Evolutionary conservation across 2,888 invertebrate genomes (phyloP), one percentile per base, ranked within the genome.

Genomic region (Troilus luridus): DNA sequence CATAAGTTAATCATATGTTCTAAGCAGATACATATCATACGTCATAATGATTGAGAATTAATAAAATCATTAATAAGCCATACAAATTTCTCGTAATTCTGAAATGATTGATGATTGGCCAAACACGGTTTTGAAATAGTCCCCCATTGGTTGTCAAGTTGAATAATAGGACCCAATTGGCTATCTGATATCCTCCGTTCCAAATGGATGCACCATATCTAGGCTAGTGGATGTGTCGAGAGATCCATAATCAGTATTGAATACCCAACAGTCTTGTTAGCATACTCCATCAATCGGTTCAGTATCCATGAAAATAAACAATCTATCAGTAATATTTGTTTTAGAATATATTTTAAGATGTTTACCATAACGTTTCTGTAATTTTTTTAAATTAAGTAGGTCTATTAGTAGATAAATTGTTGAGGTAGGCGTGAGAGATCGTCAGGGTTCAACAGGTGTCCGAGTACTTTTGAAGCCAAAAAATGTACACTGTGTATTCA

Each of bases 151-250:
- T n/a, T 85, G 85, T 85, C 85, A 85, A 56, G 56, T 56, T 85
- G 85, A 85, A 56, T 85, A 85, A 85, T 85, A 58, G 56, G 85
- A n/a, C 56, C 85, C 85, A 85, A 85, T 85, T 85, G 85, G 85
- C 11, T 56, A 85, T 56, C 85, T 56, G 58, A 21, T 85, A n/a
- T n/a, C 21, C 81, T 7, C 19, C 81, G 54, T 41, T 21, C 7
- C 10, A n/a, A 21, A n/a, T 54, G 54, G 54, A 54, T 11, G 64
- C 85, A 56, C 56, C 56, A 41, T 85, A 85, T 85, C 85, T 85
- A n/a, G 54, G 9, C 85, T 41, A 41, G 41, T 41, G 41, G n/a
- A n/a, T 85, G 56, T 85, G 85, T 58, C 85, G 10, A 85, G 85
- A 56, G 56, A 56, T 56, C 11, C 1, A 11, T 56, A 85, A 85